These are phyloP conservation scores for Trachemys scripta DNA, from an alignment of 2,113 vertebrate species.

Conservation along the genomic window DNA sequence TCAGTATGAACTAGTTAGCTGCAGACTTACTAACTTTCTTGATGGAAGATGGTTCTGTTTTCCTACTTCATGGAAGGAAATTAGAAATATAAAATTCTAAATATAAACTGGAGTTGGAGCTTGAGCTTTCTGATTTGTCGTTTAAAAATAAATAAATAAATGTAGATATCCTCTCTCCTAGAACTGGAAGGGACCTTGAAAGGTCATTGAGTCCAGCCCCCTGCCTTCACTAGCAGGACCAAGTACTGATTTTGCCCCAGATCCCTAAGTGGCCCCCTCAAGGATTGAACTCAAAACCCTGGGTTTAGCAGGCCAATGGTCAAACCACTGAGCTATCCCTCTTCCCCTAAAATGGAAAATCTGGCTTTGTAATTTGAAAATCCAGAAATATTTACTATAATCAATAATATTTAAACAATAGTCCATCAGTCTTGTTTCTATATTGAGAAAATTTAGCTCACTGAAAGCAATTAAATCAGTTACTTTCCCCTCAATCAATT, in stretches of 20 bases:
- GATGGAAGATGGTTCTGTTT: background rate
- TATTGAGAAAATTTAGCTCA: background rate
- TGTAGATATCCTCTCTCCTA: no score
- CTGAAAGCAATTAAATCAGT: no score
- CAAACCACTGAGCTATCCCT: no score
- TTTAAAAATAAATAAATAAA: background rate
- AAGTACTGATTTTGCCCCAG: no score
- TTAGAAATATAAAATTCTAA: background rate
- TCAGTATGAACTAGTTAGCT: background rate
- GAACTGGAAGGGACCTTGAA: no score
- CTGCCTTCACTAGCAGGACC: no score
- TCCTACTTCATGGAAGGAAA: background rate
- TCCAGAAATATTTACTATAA: background rate
- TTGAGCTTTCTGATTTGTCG: background rate
- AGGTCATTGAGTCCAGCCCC: no score
- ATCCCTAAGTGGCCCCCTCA: no score
- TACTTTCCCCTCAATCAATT: background rate
- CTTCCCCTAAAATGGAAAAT: background rate
- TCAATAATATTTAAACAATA: background rate
- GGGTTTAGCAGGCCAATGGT: no score
- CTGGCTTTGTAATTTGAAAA: background rate
- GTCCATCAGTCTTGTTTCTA: background rate
- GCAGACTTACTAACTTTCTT: fast-evolving
- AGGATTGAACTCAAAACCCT: no score
- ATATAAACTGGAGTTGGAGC: background rate